Evolutionary conservation across 2,797 vertebrate species (phyloP).

Genomic region (Chiroxiphia lanceolata): DNA sequence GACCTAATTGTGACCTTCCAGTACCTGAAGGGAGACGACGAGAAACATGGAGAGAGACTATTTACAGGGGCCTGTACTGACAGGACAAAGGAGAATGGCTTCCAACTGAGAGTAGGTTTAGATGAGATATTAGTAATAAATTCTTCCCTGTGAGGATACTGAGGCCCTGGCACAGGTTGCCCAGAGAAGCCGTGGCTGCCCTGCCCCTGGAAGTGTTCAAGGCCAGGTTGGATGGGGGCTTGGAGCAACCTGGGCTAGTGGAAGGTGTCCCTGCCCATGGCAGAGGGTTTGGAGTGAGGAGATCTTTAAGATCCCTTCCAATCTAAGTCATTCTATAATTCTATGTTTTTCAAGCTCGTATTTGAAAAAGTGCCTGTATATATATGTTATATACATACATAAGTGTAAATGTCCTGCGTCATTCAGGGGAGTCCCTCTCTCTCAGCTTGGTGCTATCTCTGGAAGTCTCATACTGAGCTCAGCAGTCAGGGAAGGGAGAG

Average conservation of each 20-base stretch:
- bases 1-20: too few relatives aligned
- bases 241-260: neutral
- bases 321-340: neutral
- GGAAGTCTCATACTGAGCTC: neutral
- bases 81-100: neutral
- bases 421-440: neutral
- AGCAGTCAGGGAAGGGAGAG: neutral
- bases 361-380: neutral
- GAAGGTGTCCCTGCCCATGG: neutral
- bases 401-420: neutral
- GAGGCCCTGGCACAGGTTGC: neutral
- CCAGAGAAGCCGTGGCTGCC: neutral
- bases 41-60: neutral
- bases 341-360: neutral
- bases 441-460: neutral
- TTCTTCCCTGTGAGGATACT: neutral
- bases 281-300: neutral
- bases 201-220: neutral
- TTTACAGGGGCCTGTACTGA: neutral
- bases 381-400: accelerated
- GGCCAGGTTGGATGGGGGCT: neutral
- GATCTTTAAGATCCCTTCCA: neutral
- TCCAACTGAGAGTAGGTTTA: neutral
- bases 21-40: too few relatives aligned
- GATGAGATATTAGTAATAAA: neutral